Base-by-base conservation (phyloP, 2,888 invertebrate genomes). In the Melanargia galathea region DNA sequence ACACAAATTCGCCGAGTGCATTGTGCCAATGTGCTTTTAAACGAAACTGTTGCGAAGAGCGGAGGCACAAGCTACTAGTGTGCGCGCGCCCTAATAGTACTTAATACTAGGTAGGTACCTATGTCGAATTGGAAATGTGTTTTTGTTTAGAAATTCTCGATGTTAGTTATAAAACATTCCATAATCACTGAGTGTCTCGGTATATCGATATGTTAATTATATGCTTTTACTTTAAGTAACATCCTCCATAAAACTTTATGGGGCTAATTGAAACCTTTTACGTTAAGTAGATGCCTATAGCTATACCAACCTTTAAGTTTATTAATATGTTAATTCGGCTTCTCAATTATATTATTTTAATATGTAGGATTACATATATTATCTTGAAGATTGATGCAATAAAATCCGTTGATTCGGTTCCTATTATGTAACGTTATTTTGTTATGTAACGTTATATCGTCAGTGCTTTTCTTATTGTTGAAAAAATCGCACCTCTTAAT, bases 181-280 rank as follows among this genome's bases (percentile, higher is more conserved):
- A 52, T 52, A 35, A 35, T 52, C 52, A 33, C 11, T 35, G 0
- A 52, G 20, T 13, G 52, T 52, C 13, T 52, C 10, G 35, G 20
- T 52, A 35, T n/a, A 20, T 35, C 52, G 35, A 35, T 35, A 52
- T 52, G 52, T 52, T 52, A 52, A 52, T 52, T n/a, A 20, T 18
- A 35, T 52, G 52, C 55, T 55, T 55, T 55, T 55, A 55, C 55
- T 43, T 26, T 55, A 55, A 55, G 55, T 55, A 55, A 55, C 55
- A 16, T 55, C 26, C 11, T 43, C 55, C 22, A 55, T 55, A 55
- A 55, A 55, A 55, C 24, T 55, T 55, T 55, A 55, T 26, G 55
- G 24, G 4, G 16, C 40, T 43, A 52, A 52, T 43, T 55, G n/a
- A 40, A 55, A 24, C 16, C 24, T 43, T 43, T 55, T 55, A 55